Evolutionary conservation across 1,140 invertebrate species (phyloP).

Genomic region (Drosophila truncata): DNA sequence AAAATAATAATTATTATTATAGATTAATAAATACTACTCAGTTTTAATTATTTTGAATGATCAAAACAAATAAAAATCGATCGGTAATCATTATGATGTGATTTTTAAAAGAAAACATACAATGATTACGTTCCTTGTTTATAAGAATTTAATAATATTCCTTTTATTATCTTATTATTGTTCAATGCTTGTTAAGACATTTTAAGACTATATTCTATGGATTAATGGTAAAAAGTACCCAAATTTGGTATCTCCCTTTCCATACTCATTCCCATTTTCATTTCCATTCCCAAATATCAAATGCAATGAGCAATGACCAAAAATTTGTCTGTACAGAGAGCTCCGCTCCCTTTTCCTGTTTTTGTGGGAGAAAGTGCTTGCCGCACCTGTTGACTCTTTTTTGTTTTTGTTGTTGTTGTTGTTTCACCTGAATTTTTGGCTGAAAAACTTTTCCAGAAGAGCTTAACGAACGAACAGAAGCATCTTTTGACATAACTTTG

Average conservation of each 20-base stretch:
- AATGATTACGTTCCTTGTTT: too few species aligned
- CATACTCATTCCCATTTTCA: neutral
- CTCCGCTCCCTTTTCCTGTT: slow-evolving; percentile 58
- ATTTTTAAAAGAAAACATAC: too few species aligned
- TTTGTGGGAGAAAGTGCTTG: slow-evolving; percentile 45
- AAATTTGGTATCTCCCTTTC: neutral
- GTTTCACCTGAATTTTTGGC: slow-evolving; percentile 19
- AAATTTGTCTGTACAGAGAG: neutral
- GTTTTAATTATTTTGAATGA: too few species aligned
- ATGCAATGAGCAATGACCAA: slow-evolving; percentile 44
- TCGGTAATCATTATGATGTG: too few species aligned
- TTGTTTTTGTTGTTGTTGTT: slow-evolving; percentile 6
- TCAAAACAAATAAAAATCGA: too few species aligned
- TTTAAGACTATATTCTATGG: neutral
- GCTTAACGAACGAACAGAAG: slow-evolving; percentile 22
- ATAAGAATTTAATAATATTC: too few species aligned
- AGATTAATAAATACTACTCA: too few species aligned
- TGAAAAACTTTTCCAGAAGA: slow-evolving; percentile 29
- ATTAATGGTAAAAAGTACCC: neutral
- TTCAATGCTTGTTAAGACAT: neutral
- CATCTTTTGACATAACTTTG: slow-evolving; percentile 52
- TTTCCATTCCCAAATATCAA: slow-evolving; percentile 7
- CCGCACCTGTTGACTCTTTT: slow-evolving; percentile 39
- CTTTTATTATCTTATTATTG: too few species aligned
- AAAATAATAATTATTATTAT: too few species aligned